Evolutionary conservation across 2,888 invertebrate species (phyloP), one percentile per base, ranked within the genome.

Genomic region (Cephus spinipes): DNA sequence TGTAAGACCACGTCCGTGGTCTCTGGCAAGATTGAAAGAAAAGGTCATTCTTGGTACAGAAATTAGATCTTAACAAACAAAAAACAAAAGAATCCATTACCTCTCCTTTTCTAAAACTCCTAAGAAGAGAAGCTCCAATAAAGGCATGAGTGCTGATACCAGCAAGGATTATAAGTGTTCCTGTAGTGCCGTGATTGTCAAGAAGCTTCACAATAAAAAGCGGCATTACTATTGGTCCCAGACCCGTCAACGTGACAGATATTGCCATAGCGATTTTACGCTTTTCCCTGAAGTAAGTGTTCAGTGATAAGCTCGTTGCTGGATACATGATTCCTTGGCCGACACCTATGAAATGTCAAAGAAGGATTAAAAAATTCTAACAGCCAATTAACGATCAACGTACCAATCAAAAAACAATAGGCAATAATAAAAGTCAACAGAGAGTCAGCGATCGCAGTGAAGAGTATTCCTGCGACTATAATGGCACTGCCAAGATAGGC

Each of bases 221-320:
- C 0, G 93, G 93, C 92, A 93, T 92, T 68, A 93, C 82, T 68
- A 93, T 92, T 0, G 93, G 92, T 0, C 92, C 92, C 34, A 93
- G 81, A 40, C 92, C 92, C 3, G 92, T 92, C 68, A 93, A 88
- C 11, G 93, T 93, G 73, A 93, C 91, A 12, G 92, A 91, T 32
- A 92, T 86, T 69, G 93, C 92, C 83, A 93, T 90, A 2, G 93
- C 93, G 77, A 92, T 82, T 36, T 92, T 92, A 74, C 93, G 90
- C 83, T 90, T 91, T 83, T 92, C 90, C 75, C 91, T 91, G 84
- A 93, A 93, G 81, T 93, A 93, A 2, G 92, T 90, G 81, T 93
- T 93, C 40, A 92, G 87, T 0, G 93, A 93, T 74, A 93, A 85
- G 81, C 90, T 92, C 68, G 92, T 92, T 6, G 93, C 91, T 33